Evolutionary conservation across 2,888 invertebrate genomes (phyloP).

Genomic region (Tenthredo notha): DNA sequence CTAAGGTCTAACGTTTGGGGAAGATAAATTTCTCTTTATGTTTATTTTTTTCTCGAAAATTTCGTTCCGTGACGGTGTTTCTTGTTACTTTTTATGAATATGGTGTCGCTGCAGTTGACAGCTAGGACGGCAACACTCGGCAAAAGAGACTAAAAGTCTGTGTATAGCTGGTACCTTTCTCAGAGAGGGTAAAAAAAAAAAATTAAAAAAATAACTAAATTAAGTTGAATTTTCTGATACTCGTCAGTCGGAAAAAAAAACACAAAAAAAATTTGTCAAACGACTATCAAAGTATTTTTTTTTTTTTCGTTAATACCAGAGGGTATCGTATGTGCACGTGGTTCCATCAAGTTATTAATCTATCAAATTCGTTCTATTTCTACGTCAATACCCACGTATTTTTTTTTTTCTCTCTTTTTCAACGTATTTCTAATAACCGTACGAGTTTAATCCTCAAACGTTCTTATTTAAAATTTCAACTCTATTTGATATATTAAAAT

Average conservation of each 20-base stretch:
- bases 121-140: conserved; percentile 13
- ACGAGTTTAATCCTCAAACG: neutral
- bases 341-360: neutral
- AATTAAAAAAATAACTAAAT: neutral
- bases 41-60: conserved; percentile 13
- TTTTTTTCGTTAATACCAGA: neutral
- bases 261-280: neutral
- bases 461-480: neutral
- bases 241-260: neutral
- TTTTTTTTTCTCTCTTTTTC: neutral
- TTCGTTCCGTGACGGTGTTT: conserved; percentile 8
- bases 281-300: neutral
- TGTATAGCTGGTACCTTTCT: neutral
- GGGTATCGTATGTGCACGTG: neutral
- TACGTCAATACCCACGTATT: neutral
- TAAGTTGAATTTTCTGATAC: neutral
- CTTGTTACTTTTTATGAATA: conserved; percentile 33
- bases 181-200: too few species aligned
- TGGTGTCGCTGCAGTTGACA: conserved; percentile 26
- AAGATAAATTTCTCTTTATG: conserved; percentile 23
- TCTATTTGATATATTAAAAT: neutral
- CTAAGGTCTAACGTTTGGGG: neutral
- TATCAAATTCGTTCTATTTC: neutral
- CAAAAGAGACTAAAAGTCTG: neutral
- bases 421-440: neutral